Evolutionary conservation across 2,113 vertebrate genomes (phyloP), one percentile per base, ranked within the genome.

Genomic region (Hemichromis elongatus): DNA sequence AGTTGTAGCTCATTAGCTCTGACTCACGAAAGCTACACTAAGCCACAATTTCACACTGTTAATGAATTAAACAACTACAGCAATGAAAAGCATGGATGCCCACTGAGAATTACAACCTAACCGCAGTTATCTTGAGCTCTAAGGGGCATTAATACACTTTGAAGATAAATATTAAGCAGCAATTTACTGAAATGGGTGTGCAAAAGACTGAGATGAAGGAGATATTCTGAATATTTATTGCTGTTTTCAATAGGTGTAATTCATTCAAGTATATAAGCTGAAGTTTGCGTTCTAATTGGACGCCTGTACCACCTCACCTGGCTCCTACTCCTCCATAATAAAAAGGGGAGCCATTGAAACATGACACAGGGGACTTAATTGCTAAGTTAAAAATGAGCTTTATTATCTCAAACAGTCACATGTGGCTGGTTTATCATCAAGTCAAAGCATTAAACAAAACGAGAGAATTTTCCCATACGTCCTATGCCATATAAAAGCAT

Each of bases 111-210:
- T 75, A 47, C 9, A 0, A 0, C 24, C 68, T 73, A 30, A 75
- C 11, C 19, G 24, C 47, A 19, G 9, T 73, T 50, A 0, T 50
- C 66, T 1, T 9, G 0, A 18, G 40, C 9, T 47, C 68, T 30
- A 73, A 7, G 24, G 19, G 16, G 42, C 9, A 50, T 50, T 75
- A 75, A 50, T 28, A 73, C 9, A 73, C 24, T 50, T 75, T 75
- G 24, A 26, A 75, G 24, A 50, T 75, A 30, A 26, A 47, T 47
- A 73, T 73, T 73, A 16, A 24, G 40, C 21, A 45, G 18, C 24
- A 73, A 14, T 47, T 50, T 26, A 73, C 2, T 50, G 68, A 18
- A 73, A 28, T 28, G 18, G 42, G 9, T 50, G 24, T 47, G 68
- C 16, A 73, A 42, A 73, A 18, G 42, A 28, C 24, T 73, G 42